Evolutionary conservation across 2,113 vertebrate species (phyloP), one percentile per base, ranked within the genome.

Genomic region (Aix galericulata): DNA sequence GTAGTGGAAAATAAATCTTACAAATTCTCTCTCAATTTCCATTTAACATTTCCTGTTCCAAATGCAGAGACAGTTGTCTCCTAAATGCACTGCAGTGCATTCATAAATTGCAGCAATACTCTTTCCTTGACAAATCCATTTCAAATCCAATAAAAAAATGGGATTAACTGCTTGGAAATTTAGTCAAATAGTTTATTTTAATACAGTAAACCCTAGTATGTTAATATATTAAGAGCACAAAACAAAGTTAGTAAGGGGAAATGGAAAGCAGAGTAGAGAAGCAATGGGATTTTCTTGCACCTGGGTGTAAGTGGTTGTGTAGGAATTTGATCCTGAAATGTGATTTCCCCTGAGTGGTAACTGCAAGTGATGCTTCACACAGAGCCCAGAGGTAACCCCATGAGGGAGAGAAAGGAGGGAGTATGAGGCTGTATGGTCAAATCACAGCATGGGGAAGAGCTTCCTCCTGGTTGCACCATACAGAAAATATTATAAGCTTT

Each of bases 121-220:
- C 10, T 75, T 94, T 95, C 67, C 74, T 93, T 93, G 71, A 91
- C 86, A 94, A 94, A 96, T 83, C 59, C 17, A 79, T 88, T 96
- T 95, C 64, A 86, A 96, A 95, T 76, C 53, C 76, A 95, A 44
- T 53, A 62, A 88, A 93, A 94, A 44, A 46, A 89, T 88, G 64
- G 26, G 55, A 93, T 97, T 94, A 90, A 82, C 63, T 68, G 53
- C 66, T 93, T 90, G 76, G 62, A 92, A 86, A 86, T 82, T 78
- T n/a, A 73, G 9, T 64, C 75, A 32, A 67, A 72, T 91, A 82
- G 13, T 79, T 89, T 74, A 72, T 7, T 69, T 93, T 76, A 90
- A 64, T 55, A 48, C 66, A 79, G 32, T 17, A 95, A 86, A 91
- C 8, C 8, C 12, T 34, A 92, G 21, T 67, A 52, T 73, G 29